These are phyloP conservation scores for Amorpha juglandis DNA, from an alignment of 2,888 invertebrate genomes.

Conservation along the genomic window DNA sequence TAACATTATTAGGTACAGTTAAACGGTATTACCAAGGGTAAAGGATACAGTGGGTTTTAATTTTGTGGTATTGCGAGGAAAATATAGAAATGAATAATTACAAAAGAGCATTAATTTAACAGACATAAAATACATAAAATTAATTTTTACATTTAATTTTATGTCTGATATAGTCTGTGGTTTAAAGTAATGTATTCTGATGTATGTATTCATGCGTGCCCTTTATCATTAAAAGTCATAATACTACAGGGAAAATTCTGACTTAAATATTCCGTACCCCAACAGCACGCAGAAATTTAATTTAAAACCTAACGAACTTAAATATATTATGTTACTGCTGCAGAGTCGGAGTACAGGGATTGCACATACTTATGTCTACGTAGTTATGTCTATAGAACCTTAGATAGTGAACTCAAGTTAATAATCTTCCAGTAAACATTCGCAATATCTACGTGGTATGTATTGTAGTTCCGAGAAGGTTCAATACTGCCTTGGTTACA, in stretches of 20 bases:
- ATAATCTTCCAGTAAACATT: conserved; percentile 18
- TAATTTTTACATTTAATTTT: too few species aligned
- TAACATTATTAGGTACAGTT: too few species aligned
- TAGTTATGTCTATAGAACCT: neutral
- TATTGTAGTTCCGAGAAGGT: conserved; percentile 39
- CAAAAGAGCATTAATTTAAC: too few species aligned
- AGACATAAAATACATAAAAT: too few species aligned
- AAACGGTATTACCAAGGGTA: too few species aligned
- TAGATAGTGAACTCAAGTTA: conserved; percentile 4
- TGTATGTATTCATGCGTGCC: neutral
- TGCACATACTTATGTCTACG: neutral
- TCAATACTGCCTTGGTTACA: conserved; percentile 61
- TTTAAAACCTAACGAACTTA: neutral
- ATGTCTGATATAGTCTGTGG: too few species aligned
- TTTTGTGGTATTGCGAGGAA: too few species aligned
- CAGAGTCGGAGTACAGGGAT: neutral
- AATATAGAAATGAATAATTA: too few species aligned
- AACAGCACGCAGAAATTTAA: neutral
- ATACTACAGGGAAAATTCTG: neutral
- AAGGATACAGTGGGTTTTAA: too few species aligned
- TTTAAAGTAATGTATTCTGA: neutral
- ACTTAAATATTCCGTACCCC: neutral
- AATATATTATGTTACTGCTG: conserved; percentile 4
- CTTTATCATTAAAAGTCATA: too few species aligned
- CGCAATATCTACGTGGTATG: conserved; percentile 9